Evolutionary conservation across 2,113 vertebrate genomes (phyloP).

Genomic region (Channa maculata): DNA sequence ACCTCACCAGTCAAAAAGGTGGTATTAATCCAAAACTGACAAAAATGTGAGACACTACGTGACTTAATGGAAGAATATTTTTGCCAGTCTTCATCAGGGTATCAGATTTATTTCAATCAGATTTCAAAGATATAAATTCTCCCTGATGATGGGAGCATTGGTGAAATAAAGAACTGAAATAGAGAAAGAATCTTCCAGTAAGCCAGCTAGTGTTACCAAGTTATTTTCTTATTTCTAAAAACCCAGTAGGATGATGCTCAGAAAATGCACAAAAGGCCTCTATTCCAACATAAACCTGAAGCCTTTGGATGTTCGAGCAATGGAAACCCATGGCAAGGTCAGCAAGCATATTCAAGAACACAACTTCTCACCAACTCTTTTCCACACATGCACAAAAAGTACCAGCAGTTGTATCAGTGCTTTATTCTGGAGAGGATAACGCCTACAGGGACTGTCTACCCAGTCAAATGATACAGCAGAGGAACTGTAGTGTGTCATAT

Average conservation of each 20-base stretch:
- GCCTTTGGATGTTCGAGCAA: background rate
- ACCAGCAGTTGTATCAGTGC: conserved; percentile 42
- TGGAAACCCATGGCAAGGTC: conserved; percentile 45
- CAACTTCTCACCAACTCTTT: conserved; percentile 30
- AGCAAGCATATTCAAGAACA: conserved; percentile 34
- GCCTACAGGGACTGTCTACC: conserved; percentile 66
- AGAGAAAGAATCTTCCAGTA: no score
- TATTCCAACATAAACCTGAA: background rate
- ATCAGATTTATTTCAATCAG: no score
- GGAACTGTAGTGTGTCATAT: conserved; percentile 75
- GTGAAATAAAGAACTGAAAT: no score
- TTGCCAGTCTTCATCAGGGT: no score
- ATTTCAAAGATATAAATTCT: no score
- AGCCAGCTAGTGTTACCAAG: no score
- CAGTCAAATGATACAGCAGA: conserved; percentile 76
- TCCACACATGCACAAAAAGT: conserved; percentile 24
- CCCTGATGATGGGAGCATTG: no score
- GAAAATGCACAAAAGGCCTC: background rate
- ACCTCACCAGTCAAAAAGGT: no score
- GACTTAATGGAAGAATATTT: no score
- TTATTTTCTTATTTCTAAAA: no score
- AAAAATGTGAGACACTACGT: no score
- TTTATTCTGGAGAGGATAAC: conserved; percentile 70
- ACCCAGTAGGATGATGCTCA: background rate
- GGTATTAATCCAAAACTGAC: no score